Percentiles rank a stretch among this genome's conserved stretches.
phyloP scores from a whole-genome alignment of 1,140 invertebrate genomes.

The Cyclina sinensis region DNA sequence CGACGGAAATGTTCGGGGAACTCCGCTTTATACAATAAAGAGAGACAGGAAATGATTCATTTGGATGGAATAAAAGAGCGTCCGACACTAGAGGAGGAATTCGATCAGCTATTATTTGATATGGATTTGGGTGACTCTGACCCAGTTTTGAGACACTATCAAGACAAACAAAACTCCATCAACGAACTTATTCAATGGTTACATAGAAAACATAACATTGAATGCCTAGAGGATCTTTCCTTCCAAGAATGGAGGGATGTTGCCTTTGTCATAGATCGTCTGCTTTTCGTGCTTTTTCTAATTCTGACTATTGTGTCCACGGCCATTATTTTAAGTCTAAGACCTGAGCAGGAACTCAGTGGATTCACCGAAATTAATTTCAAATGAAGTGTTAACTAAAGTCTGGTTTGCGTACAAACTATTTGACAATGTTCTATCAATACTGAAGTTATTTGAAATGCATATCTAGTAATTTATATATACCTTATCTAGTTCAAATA shows the following conservation, averaged over 20 bases:
- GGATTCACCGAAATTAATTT: slow-evolving; percentile 56
- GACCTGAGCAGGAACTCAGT: slow-evolving; percentile 64
- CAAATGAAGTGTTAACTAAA: background rate
- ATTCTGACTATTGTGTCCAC: slow-evolving; percentile 87
- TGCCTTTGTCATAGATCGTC: slow-evolving; percentile 88
- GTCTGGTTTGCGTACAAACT: too few relatives aligned
- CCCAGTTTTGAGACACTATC: slow-evolving; percentile 25
- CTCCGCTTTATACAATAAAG: background rate
- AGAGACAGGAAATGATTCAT: slow-evolving; percentile 26
- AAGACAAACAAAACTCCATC: slow-evolving; percentile 69
- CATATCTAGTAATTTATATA: too few relatives aligned
- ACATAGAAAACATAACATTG: slow-evolving; percentile 73
- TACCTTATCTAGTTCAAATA: too few relatives aligned
- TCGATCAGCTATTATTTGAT: background rate
- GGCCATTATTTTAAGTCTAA: slow-evolving; percentile 85
- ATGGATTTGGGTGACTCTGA: background rate
- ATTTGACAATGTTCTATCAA: too few relatives aligned
- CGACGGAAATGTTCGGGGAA: background rate
- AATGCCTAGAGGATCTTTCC: slow-evolving; percentile 78
- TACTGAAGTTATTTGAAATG: too few relatives aligned
- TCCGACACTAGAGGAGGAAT: background rate
- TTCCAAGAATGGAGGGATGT: slow-evolving; percentile 88
- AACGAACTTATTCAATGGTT: slow-evolving; percentile 75
- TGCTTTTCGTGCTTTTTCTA: slow-evolving; percentile 89
- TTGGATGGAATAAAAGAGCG: slow-evolving; percentile 32